phyloP scores from a whole-genome alignment of 2,113 vertebrate species.

The Heliornis fulica region DNA sequence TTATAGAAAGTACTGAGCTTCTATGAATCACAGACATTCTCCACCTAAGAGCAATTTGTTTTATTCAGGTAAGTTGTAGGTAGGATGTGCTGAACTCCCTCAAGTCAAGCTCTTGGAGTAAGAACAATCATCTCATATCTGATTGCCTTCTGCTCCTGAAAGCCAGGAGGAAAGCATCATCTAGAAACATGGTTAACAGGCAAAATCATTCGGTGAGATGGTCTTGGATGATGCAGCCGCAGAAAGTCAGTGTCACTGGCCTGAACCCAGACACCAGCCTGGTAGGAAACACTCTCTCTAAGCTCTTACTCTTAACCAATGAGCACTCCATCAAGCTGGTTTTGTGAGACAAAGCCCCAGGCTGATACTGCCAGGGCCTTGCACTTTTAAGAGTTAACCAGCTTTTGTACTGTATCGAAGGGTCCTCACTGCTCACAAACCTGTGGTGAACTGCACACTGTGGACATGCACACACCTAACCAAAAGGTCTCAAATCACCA shows the following conservation, averaged over 20 bases:
- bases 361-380: neutral
- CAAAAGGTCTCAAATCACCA: neutral
- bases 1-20: neutral
- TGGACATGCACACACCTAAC: too few species aligned
- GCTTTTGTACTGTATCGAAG: neutral
- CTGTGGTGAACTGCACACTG: accelerated
- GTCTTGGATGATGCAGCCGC: neutral
- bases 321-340: accelerated
- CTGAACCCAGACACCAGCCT: neutral
- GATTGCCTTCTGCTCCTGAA: neutral
- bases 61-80: neutral
- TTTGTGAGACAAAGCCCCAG: neutral
- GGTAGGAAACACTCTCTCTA: neutral
- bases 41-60: neutral
- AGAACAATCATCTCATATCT: neutral
- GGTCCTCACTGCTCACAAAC: neutral
- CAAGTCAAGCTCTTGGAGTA: neutral
- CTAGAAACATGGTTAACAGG: neutral
- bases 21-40: neutral
- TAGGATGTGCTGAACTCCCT: neutral
- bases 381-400: neutral
- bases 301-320: too few species aligned
- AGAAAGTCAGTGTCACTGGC: neutral
- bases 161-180: neutral
- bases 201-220: accelerated